These are phyloP conservation scores for Psix sp. DNA, from an alignment of 1,140 invertebrate genomes.

Conservation along the genomic window DNA sequence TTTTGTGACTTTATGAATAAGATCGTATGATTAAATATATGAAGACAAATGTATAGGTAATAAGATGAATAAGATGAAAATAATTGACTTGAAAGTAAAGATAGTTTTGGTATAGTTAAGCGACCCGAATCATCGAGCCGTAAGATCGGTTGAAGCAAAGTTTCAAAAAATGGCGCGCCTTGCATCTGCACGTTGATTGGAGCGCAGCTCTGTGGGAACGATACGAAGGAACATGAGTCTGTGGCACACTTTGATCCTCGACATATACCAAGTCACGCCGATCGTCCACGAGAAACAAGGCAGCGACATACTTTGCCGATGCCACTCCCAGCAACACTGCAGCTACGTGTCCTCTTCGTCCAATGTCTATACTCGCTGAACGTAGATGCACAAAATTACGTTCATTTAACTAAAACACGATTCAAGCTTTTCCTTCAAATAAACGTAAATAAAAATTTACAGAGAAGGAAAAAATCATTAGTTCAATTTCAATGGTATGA, in stretches of 20 bases:
- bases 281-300: constrained; percentile 52
- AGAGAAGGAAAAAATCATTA: constrained; percentile 1
- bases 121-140: constrained; percentile 35
- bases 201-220: constrained; percentile 38
- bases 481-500: background rate
- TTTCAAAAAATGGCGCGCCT: constrained; percentile 52
- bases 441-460: constrained; percentile 17
- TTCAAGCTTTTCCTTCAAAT: constrained; percentile 14
- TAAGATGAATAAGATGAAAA: constrained; percentile 7
- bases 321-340: constrained; percentile 36
- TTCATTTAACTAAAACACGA: constrained; percentile 36
- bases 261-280: constrained; percentile 42
- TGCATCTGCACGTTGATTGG: constrained; percentile 29
- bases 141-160: constrained; percentile 24
- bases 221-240: constrained; percentile 36
- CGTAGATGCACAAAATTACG: constrained; percentile 26
- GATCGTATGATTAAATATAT: too few species aligned
- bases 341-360: constrained; percentile 45
- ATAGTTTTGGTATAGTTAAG: constrained; percentile 40
- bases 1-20: too few species aligned
- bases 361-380: constrained; percentile 19
- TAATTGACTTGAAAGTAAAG: constrained; percentile 32
- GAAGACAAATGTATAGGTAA: too few species aligned
- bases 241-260: constrained; percentile 53
- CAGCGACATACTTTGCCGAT: constrained; percentile 46